A percentile compares a stretch with the other conserved stretches of the same genome.
Conservation (phyloP, 2,797 vertebrate species). For the Peromyscus aztecus region DNA sequence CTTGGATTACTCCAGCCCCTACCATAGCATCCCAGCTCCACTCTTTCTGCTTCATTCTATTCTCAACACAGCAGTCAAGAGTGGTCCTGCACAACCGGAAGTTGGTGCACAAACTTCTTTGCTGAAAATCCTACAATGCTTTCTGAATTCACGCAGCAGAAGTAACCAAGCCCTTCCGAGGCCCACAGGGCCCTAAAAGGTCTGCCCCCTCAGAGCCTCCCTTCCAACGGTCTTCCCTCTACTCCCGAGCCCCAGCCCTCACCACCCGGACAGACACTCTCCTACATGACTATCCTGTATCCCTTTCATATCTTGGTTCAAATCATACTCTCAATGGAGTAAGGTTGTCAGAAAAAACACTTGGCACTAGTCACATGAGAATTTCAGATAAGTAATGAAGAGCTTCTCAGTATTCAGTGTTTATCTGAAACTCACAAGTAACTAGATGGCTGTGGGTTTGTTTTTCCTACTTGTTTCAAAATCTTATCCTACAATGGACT, state of each 20-base stretch:
- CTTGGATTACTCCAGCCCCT: neutral
- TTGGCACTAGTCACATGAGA: neutral
- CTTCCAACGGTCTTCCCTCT: neutral
- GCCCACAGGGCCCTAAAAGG: neutral
- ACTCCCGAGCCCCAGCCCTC: neutral
- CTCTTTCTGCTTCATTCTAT: neutral
- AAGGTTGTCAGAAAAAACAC: neutral
- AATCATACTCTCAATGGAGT: neutral
- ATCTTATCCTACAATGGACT: neutral
- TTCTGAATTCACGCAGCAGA: slow-evolving; percentile 26
- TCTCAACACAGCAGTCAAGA: neutral
- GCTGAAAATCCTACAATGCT: slow-evolving; percentile 51
- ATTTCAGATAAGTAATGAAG: neutral
- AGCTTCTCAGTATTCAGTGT: neutral
- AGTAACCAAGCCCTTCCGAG: neutral
- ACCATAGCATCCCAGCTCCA: neutral
- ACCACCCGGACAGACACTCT: rapidly evolving
- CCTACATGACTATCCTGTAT: too few relatives aligned
- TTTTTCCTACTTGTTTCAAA: neutral
- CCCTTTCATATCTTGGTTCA: neutral
- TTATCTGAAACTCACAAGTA: slow-evolving; percentile 50
- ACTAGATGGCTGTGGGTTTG: neutral
- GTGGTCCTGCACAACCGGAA: neutral
- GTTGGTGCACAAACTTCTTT: slow-evolving; percentile 47
- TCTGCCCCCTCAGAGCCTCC: rapidly evolving